Base-by-base conservation (phyloP, 1,140 invertebrate genomes). In the Megalopta genalis region DNA sequence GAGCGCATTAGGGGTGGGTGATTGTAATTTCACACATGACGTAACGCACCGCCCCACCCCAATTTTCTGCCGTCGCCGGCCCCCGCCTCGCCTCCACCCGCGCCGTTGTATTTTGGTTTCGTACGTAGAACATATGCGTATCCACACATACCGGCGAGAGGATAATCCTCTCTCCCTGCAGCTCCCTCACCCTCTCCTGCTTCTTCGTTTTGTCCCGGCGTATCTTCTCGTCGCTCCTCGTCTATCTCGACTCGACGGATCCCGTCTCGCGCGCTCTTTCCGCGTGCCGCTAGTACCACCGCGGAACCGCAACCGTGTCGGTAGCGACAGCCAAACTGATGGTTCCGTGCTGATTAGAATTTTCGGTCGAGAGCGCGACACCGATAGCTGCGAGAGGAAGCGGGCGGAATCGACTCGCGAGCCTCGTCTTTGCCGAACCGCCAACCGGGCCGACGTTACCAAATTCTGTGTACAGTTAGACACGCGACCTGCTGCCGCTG, bases 11-110 rank as follows among this genome's bases (percentile, higher is more conserved):
- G 70, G 82, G 81, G 74, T 83, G 83, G 84, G 77, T 87, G 88
- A 90, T 88, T 86, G 89, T 90, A 90, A 90, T 90, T 90, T 90
- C 87, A 90, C 89, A 89, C 88, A 89, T 89, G 89, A 88, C 77
- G 79, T 88, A 85, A 89, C 83, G 80, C 81, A 66, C 67, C 64
- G 9, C 54, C 54, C 54, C 54, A n/a, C 21, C 73, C 66, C 63
- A 39, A 60, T 71, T 60, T 73, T 73, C 63, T 75, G 59, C 66
- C 66, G 66, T 68, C 39, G 60, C 69, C 83, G 73, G 23, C 72
- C 32, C 79, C 77, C 67, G 54, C 64, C 37, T 78, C 80, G 21
- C 57, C 27, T 73, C 72, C 25, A 42, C 70, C 67, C 67, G 18
- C 46, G 42, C 59, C 8, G 62, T 62, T 77, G 63, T 80, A 37